A percentile compares a stretch with the other conserved stretches of the same genome.
phyloP scores from a whole-genome alignment of 2,113 vertebrate genomes.

The Bucco capensis region DNA sequence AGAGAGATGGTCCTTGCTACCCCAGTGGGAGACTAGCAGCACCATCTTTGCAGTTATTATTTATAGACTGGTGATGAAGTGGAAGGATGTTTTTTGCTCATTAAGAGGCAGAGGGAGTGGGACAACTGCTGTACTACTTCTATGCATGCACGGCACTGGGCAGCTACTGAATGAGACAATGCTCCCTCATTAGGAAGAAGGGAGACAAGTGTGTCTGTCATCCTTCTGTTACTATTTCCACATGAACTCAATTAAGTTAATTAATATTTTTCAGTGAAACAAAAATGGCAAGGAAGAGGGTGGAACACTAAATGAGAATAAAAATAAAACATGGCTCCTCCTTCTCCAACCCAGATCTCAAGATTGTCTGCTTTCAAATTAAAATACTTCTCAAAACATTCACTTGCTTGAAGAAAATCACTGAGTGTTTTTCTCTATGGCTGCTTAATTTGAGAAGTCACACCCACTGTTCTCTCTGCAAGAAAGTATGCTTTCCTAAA shows the following conservation, averaged over 20 bases:
- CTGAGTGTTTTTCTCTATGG: conserved; percentile 11
- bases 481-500: conserved; percentile 47
- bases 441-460: conserved; percentile 47
- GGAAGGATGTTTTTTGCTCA: neutral
- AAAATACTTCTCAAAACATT: conserved; percentile 45
- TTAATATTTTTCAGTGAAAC: conserved; percentile 27
- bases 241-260: conserved; percentile 46
- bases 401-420: conserved; percentile 24
- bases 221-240: conserved; percentile 51
- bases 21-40: fast-evolving
- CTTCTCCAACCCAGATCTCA: neutral
- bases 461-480: conserved; percentile 5
- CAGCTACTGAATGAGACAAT: conserved; percentile 7
- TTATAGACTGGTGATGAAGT: neutral
- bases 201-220: neutral
- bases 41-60: neutral
- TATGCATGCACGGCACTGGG: neutral
- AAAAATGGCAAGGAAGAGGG: neutral
- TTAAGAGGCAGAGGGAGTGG: neutral
- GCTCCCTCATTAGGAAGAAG: conserved; percentile 20
- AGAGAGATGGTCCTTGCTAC: neutral
- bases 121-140: neutral
- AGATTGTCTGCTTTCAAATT: conserved; percentile 24
- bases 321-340: neutral
- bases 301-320: neutral